Conservation (phyloP, 92 coral and sea anemone species). For the Ricordea florida region DNA sequence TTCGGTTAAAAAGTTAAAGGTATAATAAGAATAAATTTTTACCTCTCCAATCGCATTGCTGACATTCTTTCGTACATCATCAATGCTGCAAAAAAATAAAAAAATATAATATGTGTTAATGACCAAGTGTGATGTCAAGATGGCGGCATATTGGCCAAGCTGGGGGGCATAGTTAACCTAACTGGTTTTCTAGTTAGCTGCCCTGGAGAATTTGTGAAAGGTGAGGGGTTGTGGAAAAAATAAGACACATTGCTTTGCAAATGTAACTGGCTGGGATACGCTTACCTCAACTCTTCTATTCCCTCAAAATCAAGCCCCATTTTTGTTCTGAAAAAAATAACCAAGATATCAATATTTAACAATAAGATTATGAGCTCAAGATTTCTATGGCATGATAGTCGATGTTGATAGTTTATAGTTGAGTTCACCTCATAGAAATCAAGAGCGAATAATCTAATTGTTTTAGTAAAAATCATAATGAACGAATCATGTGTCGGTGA, state of each 20-base stretch:
- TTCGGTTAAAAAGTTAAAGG: no score
- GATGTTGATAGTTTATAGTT: neutral
- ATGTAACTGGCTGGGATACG: no score
- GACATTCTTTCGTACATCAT: conserved; percentile 82
- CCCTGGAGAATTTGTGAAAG: no score
- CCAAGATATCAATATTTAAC: neutral
- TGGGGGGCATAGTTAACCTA: no score
- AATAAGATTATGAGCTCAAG: neutral
- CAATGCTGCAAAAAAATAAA: conserved; percentile 54
- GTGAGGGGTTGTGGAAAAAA: no score
- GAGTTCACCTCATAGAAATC: neutral
- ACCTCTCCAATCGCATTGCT: conserved; percentile 87
- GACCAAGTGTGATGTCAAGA: neutral
- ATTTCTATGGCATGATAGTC: no score
- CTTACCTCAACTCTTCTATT: conserved; percentile 76
- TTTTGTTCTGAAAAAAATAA: conserved; percentile 55
- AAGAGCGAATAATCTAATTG: no score
- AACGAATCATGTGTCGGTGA: no score
- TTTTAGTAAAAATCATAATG: no score
- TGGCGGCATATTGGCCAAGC: no score
- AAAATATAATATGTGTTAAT: neutral
- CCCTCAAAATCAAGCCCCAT: conserved; percentile 81
- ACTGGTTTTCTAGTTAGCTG: no score
- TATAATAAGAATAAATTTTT: neutral
- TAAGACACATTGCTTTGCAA: no score